A percentile compares a stretch with the other conserved stretches of the same genome.
phyloP scores from a whole-genome alignment of 2,113 vertebrate genomes.

The Nymphicus hollandicus region DNA sequence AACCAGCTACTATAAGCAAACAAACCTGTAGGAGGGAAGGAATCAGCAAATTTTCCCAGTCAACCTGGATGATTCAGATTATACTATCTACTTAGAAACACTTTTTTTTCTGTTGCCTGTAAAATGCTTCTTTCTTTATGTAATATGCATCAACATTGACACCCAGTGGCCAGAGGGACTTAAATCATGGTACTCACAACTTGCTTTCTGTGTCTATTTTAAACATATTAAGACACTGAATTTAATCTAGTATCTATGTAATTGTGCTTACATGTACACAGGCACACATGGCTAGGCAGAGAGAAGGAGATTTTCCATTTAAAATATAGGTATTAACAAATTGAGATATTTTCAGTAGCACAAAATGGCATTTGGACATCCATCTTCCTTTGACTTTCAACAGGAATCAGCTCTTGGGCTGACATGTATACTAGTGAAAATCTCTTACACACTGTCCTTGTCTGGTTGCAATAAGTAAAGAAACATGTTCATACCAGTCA shows the following conservation, averaged over 20 bases:
- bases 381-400: neutral
- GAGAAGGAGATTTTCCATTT: neutral
- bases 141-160: neutral
- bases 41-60: neutral
- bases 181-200: neutral
- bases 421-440: neutral
- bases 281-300: neutral
- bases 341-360: neutral
- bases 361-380: neutral
- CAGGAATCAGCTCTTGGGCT: neutral
- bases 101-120: neutral
- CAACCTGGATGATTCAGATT: neutral
- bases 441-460: neutral
- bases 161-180: neutral
- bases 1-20: neutral
- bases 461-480: neutral
- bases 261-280: neutral
- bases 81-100: neutral
- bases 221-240: neutral
- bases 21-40: neutral
- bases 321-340: neutral
- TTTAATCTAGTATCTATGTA: neutral
- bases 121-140: conserved; percentile 1
- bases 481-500: neutral
- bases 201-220: neutral